Evolutionary conservation across 2,113 vertebrate species (phyloP).

Genomic region (Hippopotamus amphibius): DNA sequence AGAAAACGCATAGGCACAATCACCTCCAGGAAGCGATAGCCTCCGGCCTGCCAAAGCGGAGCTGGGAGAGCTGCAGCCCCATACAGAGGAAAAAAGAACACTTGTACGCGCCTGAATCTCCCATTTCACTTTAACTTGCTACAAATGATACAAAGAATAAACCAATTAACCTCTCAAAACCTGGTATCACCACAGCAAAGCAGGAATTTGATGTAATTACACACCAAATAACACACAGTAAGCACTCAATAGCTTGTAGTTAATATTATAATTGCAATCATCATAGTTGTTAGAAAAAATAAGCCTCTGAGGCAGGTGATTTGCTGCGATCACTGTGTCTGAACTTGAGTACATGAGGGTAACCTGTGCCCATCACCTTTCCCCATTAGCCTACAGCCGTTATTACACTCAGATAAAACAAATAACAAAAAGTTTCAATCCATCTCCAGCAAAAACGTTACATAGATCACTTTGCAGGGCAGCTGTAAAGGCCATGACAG

Average conservation of each 20-base stretch:
- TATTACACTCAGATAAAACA: neutral
- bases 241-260: fast-evolving
- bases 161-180: neutral
- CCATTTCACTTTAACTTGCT: too few species aligned
- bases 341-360: too few species aligned
- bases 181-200: neutral
- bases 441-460: too few species aligned
- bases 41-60: fast-evolving
- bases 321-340: neutral
- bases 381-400: neutral
- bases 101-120: too few species aligned
- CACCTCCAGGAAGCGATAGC: neutral
- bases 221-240: too few species aligned
- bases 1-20: neutral
- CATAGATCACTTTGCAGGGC: neutral
- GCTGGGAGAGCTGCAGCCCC: too few species aligned
- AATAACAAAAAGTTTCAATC: neutral
- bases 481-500: neutral
- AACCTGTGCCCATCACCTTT: neutral
- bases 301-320: neutral
- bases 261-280: too few species aligned
- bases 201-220: neutral
- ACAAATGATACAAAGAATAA: neutral
- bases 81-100: neutral
- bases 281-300: neutral